Evolutionary conservation across 1,140 invertebrate genomes (phyloP).

Genomic region (Calliopsis andreniformis): DNA sequence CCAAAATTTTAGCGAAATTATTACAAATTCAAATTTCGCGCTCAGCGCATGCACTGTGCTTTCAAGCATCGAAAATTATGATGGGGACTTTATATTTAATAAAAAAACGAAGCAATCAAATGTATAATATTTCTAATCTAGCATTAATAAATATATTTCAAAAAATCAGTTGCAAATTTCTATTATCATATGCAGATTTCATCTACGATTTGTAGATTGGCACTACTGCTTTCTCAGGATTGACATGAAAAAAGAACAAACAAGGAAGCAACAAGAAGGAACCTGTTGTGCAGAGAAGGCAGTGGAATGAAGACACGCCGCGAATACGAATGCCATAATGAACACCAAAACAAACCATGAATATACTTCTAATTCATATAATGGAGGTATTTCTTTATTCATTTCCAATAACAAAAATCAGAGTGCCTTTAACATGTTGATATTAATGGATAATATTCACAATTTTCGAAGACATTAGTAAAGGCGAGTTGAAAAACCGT

Average conservation of each 20-base stretch:
- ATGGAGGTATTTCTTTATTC: constrained; percentile 39
- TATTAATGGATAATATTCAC: constrained; percentile 19
- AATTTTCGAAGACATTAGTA: constrained; percentile 21
- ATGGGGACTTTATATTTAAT: neutral
- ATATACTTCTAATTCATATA: constrained; percentile 56
- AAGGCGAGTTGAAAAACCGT: constrained; percentile 73
- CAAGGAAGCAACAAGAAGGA: constrained; percentile 55
- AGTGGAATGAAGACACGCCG: constrained; percentile 51
- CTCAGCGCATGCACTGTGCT: neutral
- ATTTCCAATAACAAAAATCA: constrained; percentile 14
- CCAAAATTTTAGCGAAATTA: too few relatives aligned
- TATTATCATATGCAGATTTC: neutral
- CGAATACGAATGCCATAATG: constrained; percentile 61
- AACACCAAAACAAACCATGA: constrained; percentile 62
- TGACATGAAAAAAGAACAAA: constrained; percentile 60
- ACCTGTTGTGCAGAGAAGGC: constrained; percentile 62
- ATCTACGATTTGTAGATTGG: constrained; percentile 42
- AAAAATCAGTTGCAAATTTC: neutral
- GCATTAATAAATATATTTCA: neutral
- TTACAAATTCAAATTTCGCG: constrained; percentile 12
- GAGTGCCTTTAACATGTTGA: neutral
- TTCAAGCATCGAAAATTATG: neutral
- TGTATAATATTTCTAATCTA: neutral
- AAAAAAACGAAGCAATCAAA: neutral
- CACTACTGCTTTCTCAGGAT: constrained; percentile 46